phyloP scores from a whole-genome alignment of 2,113 vertebrate species.

The Mormoops blainvillei region DNA sequence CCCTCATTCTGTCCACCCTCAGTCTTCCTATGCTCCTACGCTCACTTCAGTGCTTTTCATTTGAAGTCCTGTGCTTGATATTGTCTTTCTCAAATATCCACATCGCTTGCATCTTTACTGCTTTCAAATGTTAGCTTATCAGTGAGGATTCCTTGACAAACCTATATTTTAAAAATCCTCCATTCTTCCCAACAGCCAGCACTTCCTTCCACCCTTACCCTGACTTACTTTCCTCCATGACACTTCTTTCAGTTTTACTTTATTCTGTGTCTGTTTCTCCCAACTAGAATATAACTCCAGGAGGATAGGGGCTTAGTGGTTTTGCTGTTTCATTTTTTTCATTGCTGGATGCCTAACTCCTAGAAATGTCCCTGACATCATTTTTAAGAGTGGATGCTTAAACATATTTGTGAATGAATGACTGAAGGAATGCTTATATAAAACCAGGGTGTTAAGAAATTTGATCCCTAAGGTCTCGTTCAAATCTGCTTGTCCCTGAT shows the following conservation, averaged over 20 bases:
- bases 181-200: not conserved
- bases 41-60: not conserved
- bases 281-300: not conserved
- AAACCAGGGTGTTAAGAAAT: not conserved
- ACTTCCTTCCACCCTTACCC: not conserved
- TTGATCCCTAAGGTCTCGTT: not conserved
- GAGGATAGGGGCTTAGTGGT: not conserved
- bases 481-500: not conserved
- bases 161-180: not conserved
- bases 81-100: not conserved
- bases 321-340: not conserved
- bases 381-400: not conserved
- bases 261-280: not conserved
- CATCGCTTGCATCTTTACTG: not conserved
- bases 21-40: not conserved
- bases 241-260: not conserved
- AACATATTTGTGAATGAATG: not conserved
- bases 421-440: not conserved
- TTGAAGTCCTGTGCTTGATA: not conserved
- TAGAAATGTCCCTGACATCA: not conserved
- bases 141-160: not conserved
- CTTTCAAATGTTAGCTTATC: not conserved
- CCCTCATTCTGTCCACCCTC: not conserved
- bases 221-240: not conserved
- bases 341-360: not conserved